phyloP scores from a whole-genome alignment of 2,113 vertebrate species.

The Tachysurus vachellii region DNA sequence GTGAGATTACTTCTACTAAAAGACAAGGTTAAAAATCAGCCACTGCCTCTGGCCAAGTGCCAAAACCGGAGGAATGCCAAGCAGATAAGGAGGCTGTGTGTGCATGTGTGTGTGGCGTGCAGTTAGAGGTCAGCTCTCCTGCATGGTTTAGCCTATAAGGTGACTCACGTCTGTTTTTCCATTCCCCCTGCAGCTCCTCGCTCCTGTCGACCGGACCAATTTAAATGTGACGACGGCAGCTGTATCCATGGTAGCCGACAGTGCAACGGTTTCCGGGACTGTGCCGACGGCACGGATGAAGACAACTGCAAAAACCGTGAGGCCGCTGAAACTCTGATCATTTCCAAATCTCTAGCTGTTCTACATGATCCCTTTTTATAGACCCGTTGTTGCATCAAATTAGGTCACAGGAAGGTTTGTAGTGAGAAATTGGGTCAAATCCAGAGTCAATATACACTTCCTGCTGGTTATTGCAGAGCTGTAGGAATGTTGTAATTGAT shows the following conservation, averaged over 20 bases:
- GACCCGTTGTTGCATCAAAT: neutral
- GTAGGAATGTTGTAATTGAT: conserved; percentile 2
- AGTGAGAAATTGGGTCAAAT: conserved; percentile 21
- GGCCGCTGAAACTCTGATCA: conserved; percentile 13
- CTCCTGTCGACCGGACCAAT: conserved; percentile 90
- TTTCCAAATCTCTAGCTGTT: neutral
- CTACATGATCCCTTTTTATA: neutral
- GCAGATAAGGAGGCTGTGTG: neutral
- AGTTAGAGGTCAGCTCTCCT: neutral
- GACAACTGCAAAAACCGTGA: conserved; percentile 86
- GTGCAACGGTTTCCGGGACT: conserved; percentile 90
- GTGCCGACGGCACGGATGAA: conserved; percentile 90
- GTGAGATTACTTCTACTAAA: neutral
- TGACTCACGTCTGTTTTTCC: conserved; percentile 34
- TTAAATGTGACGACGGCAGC: conserved; percentile 90
- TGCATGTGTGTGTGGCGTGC: neutral
- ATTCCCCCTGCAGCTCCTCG: conserved; percentile 76
- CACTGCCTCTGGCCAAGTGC: neutral
- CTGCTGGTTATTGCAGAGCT: neutral
- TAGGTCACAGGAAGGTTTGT: neutral
- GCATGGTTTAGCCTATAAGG: conserved; percentile 20
- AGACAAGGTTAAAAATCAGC: neutral
- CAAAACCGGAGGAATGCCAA: neutral
- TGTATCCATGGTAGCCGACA: conserved; percentile 88
- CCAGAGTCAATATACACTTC: neutral